Evolutionary conservation across 2,797 vertebrate species (phyloP).

Genomic region (Dendrocincla fuliginosa): DNA sequence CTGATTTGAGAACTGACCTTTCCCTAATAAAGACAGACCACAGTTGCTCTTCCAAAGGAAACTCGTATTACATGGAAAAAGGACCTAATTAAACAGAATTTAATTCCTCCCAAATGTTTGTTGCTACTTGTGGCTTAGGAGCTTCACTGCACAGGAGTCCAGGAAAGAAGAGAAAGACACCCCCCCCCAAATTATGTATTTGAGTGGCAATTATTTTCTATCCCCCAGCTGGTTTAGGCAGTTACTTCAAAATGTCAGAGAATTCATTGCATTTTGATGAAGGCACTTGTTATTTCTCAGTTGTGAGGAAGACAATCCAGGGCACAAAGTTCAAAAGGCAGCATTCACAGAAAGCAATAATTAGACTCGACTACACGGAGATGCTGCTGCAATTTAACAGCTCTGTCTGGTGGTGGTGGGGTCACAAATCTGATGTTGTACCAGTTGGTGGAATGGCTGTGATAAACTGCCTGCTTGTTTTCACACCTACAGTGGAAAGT

Average conservation of each 20-base stretch:
- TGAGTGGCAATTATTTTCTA: constrained; percentile 22
- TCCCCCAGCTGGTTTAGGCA: neutral
- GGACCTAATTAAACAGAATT: neutral
- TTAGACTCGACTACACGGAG: neutral
- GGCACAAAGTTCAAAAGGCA: neutral
- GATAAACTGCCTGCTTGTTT: constrained; percentile 20
- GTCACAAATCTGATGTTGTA: constrained; percentile 8
- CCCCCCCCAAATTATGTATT: neutral
- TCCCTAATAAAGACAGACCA: neutral
- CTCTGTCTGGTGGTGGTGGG: neutral
- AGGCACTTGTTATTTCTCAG: constrained; percentile 16
- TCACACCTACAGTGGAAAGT: constrained; percentile 16
- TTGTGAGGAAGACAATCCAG: neutral
- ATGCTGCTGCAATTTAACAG: neutral
- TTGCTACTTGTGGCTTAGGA: neutral
- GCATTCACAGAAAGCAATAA: neutral
- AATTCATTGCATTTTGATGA: constrained; percentile 11
- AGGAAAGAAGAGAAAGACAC: neutral
- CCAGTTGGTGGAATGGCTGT: constrained; percentile 13
- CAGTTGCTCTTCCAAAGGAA: neutral
- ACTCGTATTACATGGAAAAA: neutral
- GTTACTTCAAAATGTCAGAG: constrained; percentile 32
- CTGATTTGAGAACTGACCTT: neutral
- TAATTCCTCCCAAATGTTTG: neutral
- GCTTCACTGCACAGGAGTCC: neutral